Base-by-base conservation (phyloP, 2,113 vertebrate species). In the Pedetes capensis region DNA sequence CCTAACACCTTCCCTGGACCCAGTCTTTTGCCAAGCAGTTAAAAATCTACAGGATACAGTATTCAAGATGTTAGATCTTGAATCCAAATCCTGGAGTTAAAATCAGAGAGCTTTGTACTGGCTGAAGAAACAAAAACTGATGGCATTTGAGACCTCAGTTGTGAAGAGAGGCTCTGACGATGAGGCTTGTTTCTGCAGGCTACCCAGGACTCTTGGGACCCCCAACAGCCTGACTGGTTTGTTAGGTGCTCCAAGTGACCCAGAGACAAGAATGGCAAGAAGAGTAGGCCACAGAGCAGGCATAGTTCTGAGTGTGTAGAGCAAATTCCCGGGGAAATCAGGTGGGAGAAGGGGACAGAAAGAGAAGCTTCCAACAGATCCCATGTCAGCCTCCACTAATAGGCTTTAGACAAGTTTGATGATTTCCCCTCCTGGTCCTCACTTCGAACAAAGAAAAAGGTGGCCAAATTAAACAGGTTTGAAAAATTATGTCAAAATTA, bases 401-500 rank as follows among this genome's bases (percentile, higher is more conserved):
- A 47, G 25, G 63, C 8, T 69, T 85, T 61, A 55, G 49, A 61
- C 51, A 51, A 57, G 42, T 42, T 47, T 55, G 22, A 32, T 72
- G 81, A 34, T 34, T 34, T 5, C 25, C 16, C 22, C n/a, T 72
- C 23, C 17, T 37, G 37, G 76, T 61, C n/a, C 64, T 93, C 34
- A 42, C 18, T 16, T 51, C 34, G 17, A 42, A 55, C 61, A 75
- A 86, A 86, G 37, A 10, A 47, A 79, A 93, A 93, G 37, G 32
- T 59, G 87, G 29, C 25, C 27, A 66, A 25, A 87, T 32, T 59
- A 80, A 66, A 85, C 39, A 20, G 63, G 59, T n/a, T 53, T 51
- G 44, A 82, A 92, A 96, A 57, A 79, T 61, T 39, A 84, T 3
- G 32, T 64, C n/a, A 74, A 74, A 81, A 59, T 91, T 25, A 93